phyloP scores from a whole-genome alignment of 2,113 vertebrate species.

The Phodopus roborovskii region DNA sequence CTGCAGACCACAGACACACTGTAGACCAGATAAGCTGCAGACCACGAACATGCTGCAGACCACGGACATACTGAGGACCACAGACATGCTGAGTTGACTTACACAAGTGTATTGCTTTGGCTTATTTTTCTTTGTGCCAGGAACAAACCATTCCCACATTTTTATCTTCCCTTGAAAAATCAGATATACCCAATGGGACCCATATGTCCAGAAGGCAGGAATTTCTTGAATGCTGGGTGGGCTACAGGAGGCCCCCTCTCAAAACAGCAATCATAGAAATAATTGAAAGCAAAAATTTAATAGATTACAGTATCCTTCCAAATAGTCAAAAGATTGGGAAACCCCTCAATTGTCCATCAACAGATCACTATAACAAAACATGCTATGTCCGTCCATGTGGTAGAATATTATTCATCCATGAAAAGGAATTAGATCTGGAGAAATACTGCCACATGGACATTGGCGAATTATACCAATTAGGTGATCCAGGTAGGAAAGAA shows the following conservation, averaged over 20 bases:
- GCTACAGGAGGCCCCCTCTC: background rate
- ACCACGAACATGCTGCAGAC: too few relatives aligned
- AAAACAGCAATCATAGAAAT: background rate
- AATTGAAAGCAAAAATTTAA: background rate
- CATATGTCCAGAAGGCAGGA: background rate
- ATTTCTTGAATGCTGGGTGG: background rate
- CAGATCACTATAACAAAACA: background rate
- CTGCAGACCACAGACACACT: too few relatives aligned
- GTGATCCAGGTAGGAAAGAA: background rate
- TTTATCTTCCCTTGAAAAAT: slow-evolving; percentile 46
- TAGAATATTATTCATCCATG: background rate
- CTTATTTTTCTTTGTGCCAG: slow-evolving; percentile 30
- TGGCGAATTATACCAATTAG: background rate
- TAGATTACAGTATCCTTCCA: background rate
- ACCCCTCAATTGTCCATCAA: background rate
- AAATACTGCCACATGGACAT: background rate
- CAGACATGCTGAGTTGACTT: background rate
- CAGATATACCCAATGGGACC: background rate
- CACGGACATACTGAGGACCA: background rate
- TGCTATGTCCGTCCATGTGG: background rate
- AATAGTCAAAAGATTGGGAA: background rate
- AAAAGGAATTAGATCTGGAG: background rate
- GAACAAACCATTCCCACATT: background rate
- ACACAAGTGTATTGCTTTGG: background rate
- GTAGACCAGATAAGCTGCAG: too few relatives aligned